These are phyloP conservation scores for Lepas anatifera DNA, from an alignment of 2,888 invertebrate species.

Conservation along the genomic window DNA sequence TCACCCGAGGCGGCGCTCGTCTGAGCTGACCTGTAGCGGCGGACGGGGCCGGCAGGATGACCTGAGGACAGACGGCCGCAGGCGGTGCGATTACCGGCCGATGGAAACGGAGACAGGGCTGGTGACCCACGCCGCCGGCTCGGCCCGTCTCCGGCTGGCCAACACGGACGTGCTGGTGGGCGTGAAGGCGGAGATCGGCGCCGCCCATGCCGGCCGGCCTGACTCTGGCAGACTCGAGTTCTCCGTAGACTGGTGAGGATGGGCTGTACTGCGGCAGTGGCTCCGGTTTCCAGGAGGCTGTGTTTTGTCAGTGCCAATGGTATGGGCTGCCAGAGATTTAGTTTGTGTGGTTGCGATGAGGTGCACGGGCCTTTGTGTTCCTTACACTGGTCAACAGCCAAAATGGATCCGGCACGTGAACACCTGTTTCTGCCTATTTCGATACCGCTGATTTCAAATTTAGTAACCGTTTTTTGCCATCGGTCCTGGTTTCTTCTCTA, in stretches of 20 bases:
- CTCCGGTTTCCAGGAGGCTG: too few species aligned
- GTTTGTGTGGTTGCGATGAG: too few species aligned
- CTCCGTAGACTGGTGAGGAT: conserved; percentile 90
- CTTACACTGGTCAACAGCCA: too few species aligned
- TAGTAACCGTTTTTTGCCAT: too few species aligned
- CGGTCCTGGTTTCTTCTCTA: too few species aligned
- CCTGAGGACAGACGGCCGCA: conserved; percentile 63
- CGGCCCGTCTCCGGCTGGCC: conserved; percentile 67
- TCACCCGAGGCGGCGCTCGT: not conserved
- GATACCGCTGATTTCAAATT: too few species aligned
- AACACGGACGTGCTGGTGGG: conserved; percentile 90
- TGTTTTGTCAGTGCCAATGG: too few species aligned
- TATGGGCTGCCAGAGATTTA: too few species aligned
- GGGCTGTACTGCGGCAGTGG: too few species aligned
- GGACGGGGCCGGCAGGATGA: not conserved
- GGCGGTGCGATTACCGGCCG: conserved; percentile 63
- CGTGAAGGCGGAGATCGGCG: conserved; percentile 77
- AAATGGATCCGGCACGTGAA: too few species aligned
- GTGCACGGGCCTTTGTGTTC: too few species aligned
- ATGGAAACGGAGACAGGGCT: conserved; percentile 77
- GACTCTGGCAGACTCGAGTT: conserved; percentile 80
- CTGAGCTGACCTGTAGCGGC: not conserved
- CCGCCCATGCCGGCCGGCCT: conserved; percentile 58
- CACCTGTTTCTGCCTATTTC: too few species aligned
- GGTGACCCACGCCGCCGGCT: conserved; percentile 75